Conservation (phyloP, 1,140 invertebrate species). For the Tetramorium parvispinum region DNA sequence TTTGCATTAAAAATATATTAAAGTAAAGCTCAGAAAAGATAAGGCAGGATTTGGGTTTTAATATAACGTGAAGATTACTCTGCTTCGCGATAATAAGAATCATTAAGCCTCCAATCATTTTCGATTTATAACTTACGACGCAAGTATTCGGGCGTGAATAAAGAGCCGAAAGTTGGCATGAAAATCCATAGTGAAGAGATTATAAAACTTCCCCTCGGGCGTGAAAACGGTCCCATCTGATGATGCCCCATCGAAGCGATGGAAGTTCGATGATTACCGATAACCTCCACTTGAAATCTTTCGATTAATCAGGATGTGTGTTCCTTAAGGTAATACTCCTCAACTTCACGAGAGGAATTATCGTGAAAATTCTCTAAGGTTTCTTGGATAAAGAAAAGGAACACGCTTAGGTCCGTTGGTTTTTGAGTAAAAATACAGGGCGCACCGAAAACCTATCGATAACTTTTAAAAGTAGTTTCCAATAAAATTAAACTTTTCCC, state of each 20-base stretch:
- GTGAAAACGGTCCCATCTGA: background rate
- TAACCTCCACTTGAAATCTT: conserved; percentile 6
- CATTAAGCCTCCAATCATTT: conserved; percentile 29
- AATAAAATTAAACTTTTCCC: conserved; percentile 28
- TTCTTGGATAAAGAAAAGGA: background rate
- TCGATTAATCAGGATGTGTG: conserved; percentile 33
- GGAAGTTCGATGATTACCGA: background rate
- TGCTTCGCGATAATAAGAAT: conserved; percentile 7
- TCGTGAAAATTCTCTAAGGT: conserved; percentile 2
- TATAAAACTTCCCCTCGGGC: background rate
- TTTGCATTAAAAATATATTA: conserved; percentile 5
- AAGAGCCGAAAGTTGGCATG: background rate
- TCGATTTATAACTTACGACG: conserved; percentile 18
- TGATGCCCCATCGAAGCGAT: background rate
- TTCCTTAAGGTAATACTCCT: background rate
- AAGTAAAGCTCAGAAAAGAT: background rate
- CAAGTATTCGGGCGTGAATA: background rate
- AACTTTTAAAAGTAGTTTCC: conserved; percentile 37
- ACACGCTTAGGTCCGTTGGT: background rate
- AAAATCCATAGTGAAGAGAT: background rate
- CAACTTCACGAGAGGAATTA: background rate
- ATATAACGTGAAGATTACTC: conserved; percentile 13
- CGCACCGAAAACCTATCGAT: conserved; percentile 26
- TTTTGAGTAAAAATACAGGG: background rate
- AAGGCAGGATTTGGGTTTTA: conserved; percentile 16